Percentiles rank a stretch among this genome's conserved stretches.
These are phyloP conservation scores for Botia almorhae DNA, from an alignment of 2,797 vertebrate genomes.

Conservation along the genomic window DNA sequence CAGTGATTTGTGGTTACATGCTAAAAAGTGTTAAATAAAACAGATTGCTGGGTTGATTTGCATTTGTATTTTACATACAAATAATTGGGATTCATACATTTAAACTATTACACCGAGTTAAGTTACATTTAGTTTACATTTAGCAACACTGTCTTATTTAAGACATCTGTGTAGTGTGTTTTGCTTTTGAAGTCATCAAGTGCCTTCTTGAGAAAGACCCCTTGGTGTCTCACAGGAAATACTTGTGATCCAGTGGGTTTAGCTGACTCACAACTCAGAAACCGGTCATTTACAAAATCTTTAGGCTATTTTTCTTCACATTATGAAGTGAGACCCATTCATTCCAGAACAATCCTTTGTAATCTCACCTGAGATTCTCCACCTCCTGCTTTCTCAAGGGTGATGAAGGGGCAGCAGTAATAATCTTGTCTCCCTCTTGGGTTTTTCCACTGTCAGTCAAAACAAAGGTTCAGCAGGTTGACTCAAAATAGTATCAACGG, in stretches of 20 bases:
- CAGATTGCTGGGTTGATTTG: too few species aligned
- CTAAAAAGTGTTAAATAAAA: too few species aligned
- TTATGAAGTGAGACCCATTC: neutral
- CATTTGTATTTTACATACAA: too few species aligned
- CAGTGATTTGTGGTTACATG: too few species aligned
- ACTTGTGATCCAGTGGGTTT: neutral
- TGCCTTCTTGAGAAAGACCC: neutral
- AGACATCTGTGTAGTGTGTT: neutral
- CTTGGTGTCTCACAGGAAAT: neutral
- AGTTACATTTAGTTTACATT: neutral
- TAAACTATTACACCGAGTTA: too few species aligned
- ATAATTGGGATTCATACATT: too few species aligned
- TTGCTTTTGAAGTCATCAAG: neutral
- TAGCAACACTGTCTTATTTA: too few species aligned
- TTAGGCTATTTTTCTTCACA: neutral
- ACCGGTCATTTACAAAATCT: neutral
- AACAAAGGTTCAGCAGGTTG: slow-evolving; percentile 32
- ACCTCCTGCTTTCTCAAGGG: slow-evolving; percentile 94
- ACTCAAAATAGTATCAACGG: neutral
- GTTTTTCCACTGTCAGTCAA: slow-evolving; percentile 85
- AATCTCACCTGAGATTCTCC: slow-evolving; percentile 92
- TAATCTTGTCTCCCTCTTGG: slow-evolving; percentile 93
- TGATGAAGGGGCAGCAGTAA: slow-evolving; percentile 93
- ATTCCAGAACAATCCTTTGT: neutral
- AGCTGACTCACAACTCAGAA: neutral